Conservation (phyloP, 2,888 invertebrate species). For the Macrophya annulata region DNA sequence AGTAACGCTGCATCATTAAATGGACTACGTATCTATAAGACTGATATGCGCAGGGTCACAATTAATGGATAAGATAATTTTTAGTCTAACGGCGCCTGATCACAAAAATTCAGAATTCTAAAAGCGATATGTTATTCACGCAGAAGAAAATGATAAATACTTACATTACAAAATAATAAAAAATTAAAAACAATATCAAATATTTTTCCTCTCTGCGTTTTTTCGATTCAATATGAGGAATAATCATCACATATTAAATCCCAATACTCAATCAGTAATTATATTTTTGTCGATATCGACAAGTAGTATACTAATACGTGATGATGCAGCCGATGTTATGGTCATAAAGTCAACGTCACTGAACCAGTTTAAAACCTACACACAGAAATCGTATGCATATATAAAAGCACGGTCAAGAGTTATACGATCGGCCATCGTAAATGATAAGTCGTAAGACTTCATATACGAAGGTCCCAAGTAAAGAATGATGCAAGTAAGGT, state of each 20-base stretch:
- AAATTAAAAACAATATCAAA: neutral
- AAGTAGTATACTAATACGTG: neutral
- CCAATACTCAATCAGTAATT: neutral
- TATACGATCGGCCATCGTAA: conserved; percentile 36
- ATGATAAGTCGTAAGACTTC: conserved; percentile 9
- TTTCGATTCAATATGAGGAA: neutral
- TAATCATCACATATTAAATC: neutral
- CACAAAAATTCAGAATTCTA: neutral
- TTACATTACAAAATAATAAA: neutral
- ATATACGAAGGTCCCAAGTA: conserved; percentile 14
- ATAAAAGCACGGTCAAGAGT: conserved; percentile 14
- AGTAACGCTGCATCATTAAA: neutral
- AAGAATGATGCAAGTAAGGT: conserved; percentile 8
- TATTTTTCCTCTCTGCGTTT: neutral
- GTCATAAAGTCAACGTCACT: conserved; percentile 28
- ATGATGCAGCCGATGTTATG: conserved; percentile 32
- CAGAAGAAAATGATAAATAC: neutral
- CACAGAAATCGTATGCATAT: neutral
- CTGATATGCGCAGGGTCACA: neutral
- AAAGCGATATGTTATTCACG: neutral
- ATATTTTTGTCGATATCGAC: conserved; percentile 21
- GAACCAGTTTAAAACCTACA: neutral
- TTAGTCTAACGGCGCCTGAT: neutral
- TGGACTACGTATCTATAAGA: no score
- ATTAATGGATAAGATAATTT: neutral